These are phyloP conservation scores for Plagodis dolabraria DNA, from an alignment of 2,888 invertebrate species.

Conservation along the genomic window DNA sequence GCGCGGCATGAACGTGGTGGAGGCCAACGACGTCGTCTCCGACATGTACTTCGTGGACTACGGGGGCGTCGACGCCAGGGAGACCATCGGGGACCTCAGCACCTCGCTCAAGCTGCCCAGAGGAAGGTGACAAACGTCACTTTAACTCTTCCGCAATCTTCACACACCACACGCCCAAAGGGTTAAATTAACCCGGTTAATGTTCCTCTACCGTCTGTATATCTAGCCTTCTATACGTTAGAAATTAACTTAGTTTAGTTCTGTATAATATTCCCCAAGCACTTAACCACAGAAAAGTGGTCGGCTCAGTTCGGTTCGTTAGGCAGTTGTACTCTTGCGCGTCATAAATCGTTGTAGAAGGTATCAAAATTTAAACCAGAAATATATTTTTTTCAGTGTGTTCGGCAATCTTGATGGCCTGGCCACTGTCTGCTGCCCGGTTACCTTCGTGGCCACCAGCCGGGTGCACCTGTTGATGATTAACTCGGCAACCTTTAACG, in stretches of 20 bases:
- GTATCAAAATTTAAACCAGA: background rate
- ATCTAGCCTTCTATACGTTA: too few species aligned
- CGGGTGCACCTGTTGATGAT: slow-evolving; percentile 65
- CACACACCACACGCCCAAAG: too few species aligned
- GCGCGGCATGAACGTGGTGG: slow-evolving; percentile 54
- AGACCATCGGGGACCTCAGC: slow-evolving; percentile 24
- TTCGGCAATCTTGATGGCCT: slow-evolving; percentile 65
- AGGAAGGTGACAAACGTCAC: slow-evolving; percentile 53
- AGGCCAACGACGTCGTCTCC: slow-evolving; percentile 58
- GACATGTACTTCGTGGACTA: slow-evolving; percentile 66
- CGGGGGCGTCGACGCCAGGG: slow-evolving; percentile 54
- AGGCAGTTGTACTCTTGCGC: too few species aligned
- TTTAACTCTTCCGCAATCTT: too few species aligned
- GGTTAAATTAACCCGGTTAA: too few species aligned
- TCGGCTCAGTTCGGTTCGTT: too few species aligned
- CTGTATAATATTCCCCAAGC: too few species aligned
- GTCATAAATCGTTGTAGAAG: too few species aligned
- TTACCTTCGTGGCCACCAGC: slow-evolving; percentile 50
- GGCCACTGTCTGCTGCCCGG: slow-evolving; percentile 45
- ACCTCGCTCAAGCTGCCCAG: slow-evolving; percentile 43
- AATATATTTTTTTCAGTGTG: slow-evolving; percentile 47
- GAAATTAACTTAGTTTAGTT: too few species aligned
- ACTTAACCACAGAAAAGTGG: too few species aligned
- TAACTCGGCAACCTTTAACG: slow-evolving; percentile 55
- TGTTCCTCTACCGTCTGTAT: too few species aligned